Evolutionary conservation across 2,888 invertebrate species (phyloP).

Genomic region (Celastrina argiolus): DNA sequence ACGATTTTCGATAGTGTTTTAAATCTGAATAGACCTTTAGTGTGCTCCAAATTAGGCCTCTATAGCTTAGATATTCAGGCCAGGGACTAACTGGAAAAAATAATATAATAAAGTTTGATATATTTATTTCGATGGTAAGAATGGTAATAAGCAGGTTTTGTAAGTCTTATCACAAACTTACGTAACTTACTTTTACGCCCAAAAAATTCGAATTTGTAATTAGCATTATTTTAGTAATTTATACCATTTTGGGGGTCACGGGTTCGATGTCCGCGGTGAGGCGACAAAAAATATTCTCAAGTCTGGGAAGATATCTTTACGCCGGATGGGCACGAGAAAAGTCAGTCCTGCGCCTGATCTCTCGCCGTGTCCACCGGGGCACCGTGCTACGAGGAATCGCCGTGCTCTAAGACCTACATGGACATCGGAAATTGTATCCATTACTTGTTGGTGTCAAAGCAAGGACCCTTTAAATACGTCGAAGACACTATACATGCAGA

Average conservation of each 20-base stretch:
- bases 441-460: background rate
- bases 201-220: too few relatives aligned
- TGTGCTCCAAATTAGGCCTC: too few relatives aligned
- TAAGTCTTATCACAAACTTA: too few relatives aligned
- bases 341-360: constrained; percentile 6
- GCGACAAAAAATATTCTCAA: constrained; percentile 6
- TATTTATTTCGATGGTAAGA: too few relatives aligned
- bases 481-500: background rate
- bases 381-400: background rate
- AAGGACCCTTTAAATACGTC: background rate
- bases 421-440: constrained; percentile 3
- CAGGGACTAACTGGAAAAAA: too few relatives aligned
- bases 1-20: too few relatives aligned
- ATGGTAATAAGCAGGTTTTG: too few relatives aligned
- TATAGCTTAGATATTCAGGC: too few relatives aligned
- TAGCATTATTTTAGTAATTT: background rate
- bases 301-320: background rate
- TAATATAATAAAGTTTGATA: too few relatives aligned
- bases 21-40: too few relatives aligned
- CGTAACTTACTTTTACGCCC: too few relatives aligned
- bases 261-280: background rate
- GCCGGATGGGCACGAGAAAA: background rate
- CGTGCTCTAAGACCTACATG: background rate
- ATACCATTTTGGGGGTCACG: background rate
- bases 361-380: background rate